Evolutionary conservation across 2,888 invertebrate species (phyloP).

Genomic region (Tachina fera): DNA sequence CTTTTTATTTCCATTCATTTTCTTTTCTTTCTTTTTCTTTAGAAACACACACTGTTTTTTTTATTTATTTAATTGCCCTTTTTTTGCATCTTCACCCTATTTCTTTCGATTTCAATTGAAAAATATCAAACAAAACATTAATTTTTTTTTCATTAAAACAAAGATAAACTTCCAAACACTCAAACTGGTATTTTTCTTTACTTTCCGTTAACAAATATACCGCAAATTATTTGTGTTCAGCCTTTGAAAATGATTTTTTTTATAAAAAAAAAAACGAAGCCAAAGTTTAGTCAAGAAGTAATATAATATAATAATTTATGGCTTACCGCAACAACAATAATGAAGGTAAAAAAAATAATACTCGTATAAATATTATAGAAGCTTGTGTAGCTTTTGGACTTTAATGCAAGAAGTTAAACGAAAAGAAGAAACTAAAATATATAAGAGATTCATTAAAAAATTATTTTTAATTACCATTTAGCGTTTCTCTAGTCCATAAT

Average conservation of each 20-base stretch:
- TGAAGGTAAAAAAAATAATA: constrained; percentile 16
- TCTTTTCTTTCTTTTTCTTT: constrained; percentile 4
- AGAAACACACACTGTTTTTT: constrained; percentile 4
- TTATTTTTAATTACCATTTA: constrained; percentile 64
- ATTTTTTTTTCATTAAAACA: constrained; percentile 35
- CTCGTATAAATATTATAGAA: background rate
- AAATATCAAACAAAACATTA: constrained; percentile 15
- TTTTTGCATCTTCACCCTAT: constrained; percentile 19
- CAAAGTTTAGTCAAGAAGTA: constrained; percentile 25
- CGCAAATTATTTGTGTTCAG: constrained; percentile 44
- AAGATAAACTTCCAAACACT: constrained; percentile 45
- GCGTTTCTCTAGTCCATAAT: constrained; percentile 15
- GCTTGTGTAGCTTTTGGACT: constrained; percentile 10
- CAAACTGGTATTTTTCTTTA: constrained; percentile 18
- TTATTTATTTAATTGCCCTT: constrained; percentile 37
- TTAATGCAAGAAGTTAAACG: background rate
- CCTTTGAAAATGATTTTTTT: constrained; percentile 40
- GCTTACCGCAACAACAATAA: constrained; percentile 27
- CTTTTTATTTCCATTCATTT: constrained; percentile 31
- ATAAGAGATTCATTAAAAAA: constrained; percentile 59
- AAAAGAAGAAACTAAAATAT: constrained; percentile 15
- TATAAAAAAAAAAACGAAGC: constrained; percentile 14
- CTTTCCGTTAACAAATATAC: constrained; percentile 23
- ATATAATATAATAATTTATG: constrained; percentile 35
- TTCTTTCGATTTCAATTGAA: constrained; percentile 32